A percentile compares a stretch with the other conserved stretches of the same genome.
Evolutionary conservation across 2,113 vertebrate genomes (phyloP).

Genomic region (Carettochelys insculpta): DNA sequence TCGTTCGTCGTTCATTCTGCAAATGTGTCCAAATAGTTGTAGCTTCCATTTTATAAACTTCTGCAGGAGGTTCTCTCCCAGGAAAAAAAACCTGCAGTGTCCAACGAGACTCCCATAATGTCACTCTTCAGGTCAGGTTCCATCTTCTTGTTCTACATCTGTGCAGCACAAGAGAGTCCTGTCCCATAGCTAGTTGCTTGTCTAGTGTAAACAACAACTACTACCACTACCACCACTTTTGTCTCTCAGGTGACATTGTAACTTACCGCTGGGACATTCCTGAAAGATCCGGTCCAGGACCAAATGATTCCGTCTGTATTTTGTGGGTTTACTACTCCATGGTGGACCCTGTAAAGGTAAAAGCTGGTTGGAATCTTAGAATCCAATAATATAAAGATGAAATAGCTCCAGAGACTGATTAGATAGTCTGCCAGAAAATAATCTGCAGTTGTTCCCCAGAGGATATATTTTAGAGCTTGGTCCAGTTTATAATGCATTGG

Average conservation of each 20-base stretch:
- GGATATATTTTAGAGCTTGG: not conserved
- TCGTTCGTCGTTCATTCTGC: no score
- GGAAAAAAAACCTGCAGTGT: not conserved
- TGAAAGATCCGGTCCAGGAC: constrained; percentile 77
- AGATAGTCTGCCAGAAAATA: not conserved
- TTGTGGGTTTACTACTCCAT: constrained; percentile 81
- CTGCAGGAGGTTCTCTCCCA: no score
- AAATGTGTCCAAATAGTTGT: no score
- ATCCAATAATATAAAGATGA: not conserved
- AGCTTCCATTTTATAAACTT: no score
- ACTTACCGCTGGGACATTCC: constrained; percentile 79
- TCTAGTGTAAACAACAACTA: not conserved
- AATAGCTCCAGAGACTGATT: not conserved
- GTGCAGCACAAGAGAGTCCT: not conserved
- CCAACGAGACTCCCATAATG: not conserved
- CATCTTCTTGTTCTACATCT: not conserved
- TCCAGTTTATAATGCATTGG: not conserved
- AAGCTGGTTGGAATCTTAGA: not conserved
- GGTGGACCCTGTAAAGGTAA: constrained; percentile 81
- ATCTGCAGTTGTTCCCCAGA: not conserved
- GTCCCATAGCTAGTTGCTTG: not conserved
- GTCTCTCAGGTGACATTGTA: constrained; percentile 71
- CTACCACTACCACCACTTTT: not conserved
- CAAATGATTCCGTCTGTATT: constrained; percentile 78
- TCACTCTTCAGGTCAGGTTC: not conserved